Conservation (phyloP, 2,113 vertebrate species). For the Erpornis zantholeuca region DNA sequence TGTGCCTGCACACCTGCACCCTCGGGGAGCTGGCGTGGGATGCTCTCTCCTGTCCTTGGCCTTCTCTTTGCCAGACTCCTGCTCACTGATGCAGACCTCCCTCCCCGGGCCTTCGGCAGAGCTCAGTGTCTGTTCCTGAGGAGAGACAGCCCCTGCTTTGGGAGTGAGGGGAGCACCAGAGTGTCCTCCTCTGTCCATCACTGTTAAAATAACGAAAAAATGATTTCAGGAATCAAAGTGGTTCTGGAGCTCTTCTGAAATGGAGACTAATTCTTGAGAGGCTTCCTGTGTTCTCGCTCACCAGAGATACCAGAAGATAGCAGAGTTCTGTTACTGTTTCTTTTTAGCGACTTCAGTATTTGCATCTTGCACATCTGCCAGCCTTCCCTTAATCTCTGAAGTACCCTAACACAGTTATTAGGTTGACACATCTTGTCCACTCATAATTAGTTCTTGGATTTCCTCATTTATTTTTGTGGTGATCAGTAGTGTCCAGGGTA, state of each 20-base stretch:
- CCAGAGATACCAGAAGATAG: background rate
- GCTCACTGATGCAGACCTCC: fast-evolving
- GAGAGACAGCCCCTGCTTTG: too few relatives aligned
- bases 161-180: background rate
- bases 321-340: background rate
- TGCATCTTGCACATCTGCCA: background rate
- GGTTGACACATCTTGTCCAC: background rate
- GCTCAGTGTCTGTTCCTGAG: background rate
- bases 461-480: conserved; percentile 21
- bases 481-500: conserved; percentile 9
- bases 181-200: background rate
- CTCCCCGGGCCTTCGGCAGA: background rate
- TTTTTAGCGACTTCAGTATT: background rate
- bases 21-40: background rate
- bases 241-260: background rate
- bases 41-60: background rate
- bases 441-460: conserved; percentile 18
- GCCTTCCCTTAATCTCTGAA: background rate
- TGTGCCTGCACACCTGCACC: background rate
- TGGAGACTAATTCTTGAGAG: background rate
- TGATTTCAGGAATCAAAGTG: background rate
- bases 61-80: background rate
- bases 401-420: background rate
- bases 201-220: background rate
- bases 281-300: background rate